A percentile compares a stretch with the other conserved stretches of the same genome.
Evolutionary conservation across 1,140 invertebrate species (phyloP).

Genomic region (Drosophila pseudoananassae): DNA sequence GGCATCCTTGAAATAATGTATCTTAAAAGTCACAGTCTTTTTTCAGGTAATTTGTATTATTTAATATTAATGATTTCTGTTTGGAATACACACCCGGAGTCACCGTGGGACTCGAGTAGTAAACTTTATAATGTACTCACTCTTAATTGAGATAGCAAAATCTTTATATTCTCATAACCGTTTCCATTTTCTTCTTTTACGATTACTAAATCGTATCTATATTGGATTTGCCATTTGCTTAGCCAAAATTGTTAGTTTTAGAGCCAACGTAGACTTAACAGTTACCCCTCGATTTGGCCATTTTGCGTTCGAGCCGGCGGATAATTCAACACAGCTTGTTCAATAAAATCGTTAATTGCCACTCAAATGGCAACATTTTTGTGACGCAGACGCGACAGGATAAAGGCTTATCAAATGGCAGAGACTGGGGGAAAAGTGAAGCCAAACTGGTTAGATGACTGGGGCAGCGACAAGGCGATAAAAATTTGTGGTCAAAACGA

Average conservation of each 20-base stretch:
- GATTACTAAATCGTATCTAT: slow-evolving; percentile 10
- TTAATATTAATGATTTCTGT: not conserved
- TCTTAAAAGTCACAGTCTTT: slow-evolving; percentile 1
- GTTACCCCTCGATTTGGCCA: slow-evolving; percentile 33
- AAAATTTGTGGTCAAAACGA: slow-evolving; percentile 66
- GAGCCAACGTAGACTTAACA: slow-evolving; percentile 28
- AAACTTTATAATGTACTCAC: not conserved
- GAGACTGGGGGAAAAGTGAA: slow-evolving; percentile 19
- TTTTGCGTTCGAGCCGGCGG: slow-evolving; percentile 32
- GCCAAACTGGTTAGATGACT: slow-evolving; percentile 64
- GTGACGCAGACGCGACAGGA: slow-evolving; percentile 70
- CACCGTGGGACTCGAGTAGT: not conserved
- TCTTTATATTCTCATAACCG: slow-evolving; percentile 1
- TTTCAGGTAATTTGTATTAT: not conserved
- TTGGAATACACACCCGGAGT: not conserved
- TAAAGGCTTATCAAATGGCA: slow-evolving; percentile 75
- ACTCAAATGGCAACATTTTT: slow-evolving; percentile 78
- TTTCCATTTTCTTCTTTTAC: slow-evolving; percentile 5
- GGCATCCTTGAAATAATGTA: slow-evolving; percentile 47
- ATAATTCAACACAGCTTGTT: slow-evolving; percentile 52
- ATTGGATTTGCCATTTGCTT: slow-evolving; percentile 18
- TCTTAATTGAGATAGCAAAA: not conserved
- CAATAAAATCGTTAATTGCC: slow-evolving; percentile 77
- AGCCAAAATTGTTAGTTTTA: slow-evolving; percentile 35
- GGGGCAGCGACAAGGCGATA: slow-evolving; percentile 49